Conservation (phyloP, 2,888 invertebrate species). For the Lithodes maja region DNA sequence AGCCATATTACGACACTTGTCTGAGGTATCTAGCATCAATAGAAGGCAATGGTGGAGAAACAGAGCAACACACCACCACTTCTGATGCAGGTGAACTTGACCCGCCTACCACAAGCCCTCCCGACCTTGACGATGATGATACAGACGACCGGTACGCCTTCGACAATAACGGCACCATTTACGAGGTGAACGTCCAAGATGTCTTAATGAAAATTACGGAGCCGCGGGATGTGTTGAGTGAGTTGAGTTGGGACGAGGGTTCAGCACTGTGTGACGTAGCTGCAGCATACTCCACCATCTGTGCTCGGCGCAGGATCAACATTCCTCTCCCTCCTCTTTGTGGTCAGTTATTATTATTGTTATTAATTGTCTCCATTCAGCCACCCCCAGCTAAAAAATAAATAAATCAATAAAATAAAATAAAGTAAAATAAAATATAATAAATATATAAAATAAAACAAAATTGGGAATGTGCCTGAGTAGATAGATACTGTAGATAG, state of each 20-base stretch:
- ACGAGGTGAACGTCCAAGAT: conserved; percentile 14
- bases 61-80: background rate
- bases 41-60: background rate
- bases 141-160: background rate
- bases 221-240: background rate
- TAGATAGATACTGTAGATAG: too few relatives aligned
- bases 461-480: too few relatives aligned
- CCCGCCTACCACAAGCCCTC: background rate
- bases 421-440: too few relatives aligned
- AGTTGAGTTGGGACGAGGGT: conserved; percentile 20
- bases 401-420: too few relatives aligned
- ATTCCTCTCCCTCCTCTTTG: conserved; percentile 37
- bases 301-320: conserved; percentile 8
- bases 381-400: too few relatives aligned
- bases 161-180: conserved; percentile 4
- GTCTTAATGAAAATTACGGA: background rate
- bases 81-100: background rate
- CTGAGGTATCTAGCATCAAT: conserved; percentile 25
- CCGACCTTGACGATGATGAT: background rate
- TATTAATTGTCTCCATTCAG: background rate
- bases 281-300: conserved; percentile 40
- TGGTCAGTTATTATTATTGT: conserved; percentile 35
- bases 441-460: too few relatives aligned
- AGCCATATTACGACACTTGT: conserved; percentile 49
- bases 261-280: conserved; percentile 37